A percentile compares a stretch with the other conserved stretches of the same genome.
These are phyloP conservation scores for Callopanchax toddi DNA, from an alignment of 2,113 vertebrate genomes.

Conservation along the genomic window DNA sequence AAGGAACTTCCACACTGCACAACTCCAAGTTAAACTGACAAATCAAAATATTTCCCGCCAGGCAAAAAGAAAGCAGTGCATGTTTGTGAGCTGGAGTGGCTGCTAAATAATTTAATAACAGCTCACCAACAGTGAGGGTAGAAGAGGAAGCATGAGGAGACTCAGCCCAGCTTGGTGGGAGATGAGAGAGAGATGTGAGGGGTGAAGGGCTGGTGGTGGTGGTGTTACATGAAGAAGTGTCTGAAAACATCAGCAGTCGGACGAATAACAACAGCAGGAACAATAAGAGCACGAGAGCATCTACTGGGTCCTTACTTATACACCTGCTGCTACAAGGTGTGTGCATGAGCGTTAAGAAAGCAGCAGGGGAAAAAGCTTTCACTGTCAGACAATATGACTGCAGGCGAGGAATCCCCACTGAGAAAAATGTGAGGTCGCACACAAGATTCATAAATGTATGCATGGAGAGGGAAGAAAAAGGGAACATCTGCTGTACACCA, in stretches of 20 bases:
- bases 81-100: constrained; percentile 44
- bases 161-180: constrained; percentile 28
- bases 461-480: constrained; percentile 25
- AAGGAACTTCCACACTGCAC: not conserved
- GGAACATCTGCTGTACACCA: constrained; percentile 16
- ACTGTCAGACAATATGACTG: constrained; percentile 18
- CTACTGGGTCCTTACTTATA: constrained; percentile 22
- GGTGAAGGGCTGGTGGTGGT: constrained; percentile 48
- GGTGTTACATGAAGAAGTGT: constrained; percentile 57
- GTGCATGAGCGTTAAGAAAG: constrained; percentile 15
- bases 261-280: constrained; percentile 38
- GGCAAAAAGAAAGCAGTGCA: constrained; percentile 38
- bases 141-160: constrained; percentile 15
- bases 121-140: constrained; percentile 44
- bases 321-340: constrained; percentile 63
- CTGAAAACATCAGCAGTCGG: constrained; percentile 53
- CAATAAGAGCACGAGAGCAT: constrained; percentile 20
- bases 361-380: constrained; percentile 24
- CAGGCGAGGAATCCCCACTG: constrained; percentile 33
- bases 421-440: constrained; percentile 24
- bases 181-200: constrained; percentile 36
- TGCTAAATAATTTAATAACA: constrained; percentile 74
- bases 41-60: constrained; percentile 49
- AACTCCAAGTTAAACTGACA: constrained; percentile 24
- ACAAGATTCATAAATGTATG: constrained; percentile 52